Percentiles rank a stretch among this genome's conserved stretches.
phyloP scores from a whole-genome alignment of 2,888 invertebrate species.

The Melinopterus prodromus region DNA sequence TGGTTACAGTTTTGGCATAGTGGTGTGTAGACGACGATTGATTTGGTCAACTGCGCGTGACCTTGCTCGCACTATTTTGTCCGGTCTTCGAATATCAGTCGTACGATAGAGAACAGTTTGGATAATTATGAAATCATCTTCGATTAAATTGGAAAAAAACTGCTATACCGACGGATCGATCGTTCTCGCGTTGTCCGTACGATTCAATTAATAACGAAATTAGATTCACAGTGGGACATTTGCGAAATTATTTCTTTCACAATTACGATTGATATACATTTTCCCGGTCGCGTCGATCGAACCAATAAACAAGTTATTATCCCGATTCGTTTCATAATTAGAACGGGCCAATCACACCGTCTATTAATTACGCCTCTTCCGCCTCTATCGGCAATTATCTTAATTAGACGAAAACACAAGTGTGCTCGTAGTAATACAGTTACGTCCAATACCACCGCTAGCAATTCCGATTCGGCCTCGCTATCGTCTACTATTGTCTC shows the following conservation, averaged over 20 bases:
- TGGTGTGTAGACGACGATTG: no score
- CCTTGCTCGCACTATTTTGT: no score
- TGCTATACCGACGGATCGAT: background rate
- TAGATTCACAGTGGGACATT: background rate
- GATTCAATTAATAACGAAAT: background rate
- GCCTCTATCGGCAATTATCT: slow-evolving; percentile 4
- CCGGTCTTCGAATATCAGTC: no score
- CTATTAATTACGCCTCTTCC: slow-evolving; percentile 4
- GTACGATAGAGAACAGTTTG: background rate
- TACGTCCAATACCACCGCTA: background rate
- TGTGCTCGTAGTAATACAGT: background rate
- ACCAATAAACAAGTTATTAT: background rate
- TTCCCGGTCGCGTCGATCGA: background rate
- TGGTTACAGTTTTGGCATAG: no score
- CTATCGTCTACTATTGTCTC: background rate
- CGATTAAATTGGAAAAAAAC: background rate
- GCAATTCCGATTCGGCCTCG: background rate
- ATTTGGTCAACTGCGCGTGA: no score
- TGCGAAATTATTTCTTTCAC: background rate
- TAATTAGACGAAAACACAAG: background rate
- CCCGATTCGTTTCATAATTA: slow-evolving; percentile 4
- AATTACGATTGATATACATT: background rate
- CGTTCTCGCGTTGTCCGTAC: background rate
- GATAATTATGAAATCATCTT: background rate
- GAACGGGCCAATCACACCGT: background rate